phyloP scores from a whole-genome alignment of 2,113 vertebrate species.

The Heliornis fulica region DNA sequence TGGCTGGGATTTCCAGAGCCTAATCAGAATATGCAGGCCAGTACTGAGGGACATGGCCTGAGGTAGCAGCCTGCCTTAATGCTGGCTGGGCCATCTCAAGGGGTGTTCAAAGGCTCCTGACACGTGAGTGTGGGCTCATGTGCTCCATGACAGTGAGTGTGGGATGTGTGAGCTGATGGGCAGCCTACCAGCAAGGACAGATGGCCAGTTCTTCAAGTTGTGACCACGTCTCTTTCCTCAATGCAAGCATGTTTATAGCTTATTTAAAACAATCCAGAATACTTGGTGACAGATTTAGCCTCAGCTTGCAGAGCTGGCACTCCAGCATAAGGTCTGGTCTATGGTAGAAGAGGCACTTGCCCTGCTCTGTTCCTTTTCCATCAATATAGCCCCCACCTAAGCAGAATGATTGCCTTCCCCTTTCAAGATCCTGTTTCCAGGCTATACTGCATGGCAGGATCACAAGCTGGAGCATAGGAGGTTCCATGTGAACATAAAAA shows the following conservation, averaged over 20 bases:
- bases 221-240: not conserved
- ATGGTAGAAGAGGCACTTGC: rapidly evolving
- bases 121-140: not conserved
- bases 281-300: not conserved
- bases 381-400: not conserved
- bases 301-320: not conserved
- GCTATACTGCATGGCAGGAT: not conserved
- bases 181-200: not conserved
- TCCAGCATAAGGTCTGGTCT: not conserved
- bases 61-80: not conserved
- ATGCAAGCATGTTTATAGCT: not conserved
- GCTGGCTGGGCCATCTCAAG: not conserved
- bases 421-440: not conserved
- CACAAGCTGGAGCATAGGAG: too few relatives aligned
- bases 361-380: rapidly evolving
- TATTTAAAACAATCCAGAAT: not conserved
- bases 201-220: not conserved
- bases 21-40: not conserved
- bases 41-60: not conserved
- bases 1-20: not conserved
- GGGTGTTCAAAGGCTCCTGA: not conserved
- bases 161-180: not conserved
- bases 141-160: rapidly evolving
- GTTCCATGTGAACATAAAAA: too few relatives aligned
- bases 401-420: not conserved